Percentiles rank a stretch among this genome's conserved stretches.
phyloP scores from a whole-genome alignment of 2,113 vertebrate genomes.

The Odontesthes bonariensis region DNA sequence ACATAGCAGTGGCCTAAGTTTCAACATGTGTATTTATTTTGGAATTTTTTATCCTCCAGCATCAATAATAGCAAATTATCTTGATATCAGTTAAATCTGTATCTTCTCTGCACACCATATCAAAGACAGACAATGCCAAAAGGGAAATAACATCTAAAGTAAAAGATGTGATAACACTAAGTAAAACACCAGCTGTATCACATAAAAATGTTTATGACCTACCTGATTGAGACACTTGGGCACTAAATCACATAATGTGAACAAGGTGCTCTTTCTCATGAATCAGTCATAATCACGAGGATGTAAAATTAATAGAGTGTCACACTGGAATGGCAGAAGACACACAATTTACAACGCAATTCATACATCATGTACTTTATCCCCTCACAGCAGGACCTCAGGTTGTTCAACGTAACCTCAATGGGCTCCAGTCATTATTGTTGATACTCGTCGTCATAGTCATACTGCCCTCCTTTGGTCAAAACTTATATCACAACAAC shows the following conservation, averaged over 20 bases:
- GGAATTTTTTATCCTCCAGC: not conserved
- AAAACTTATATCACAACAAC: conserved; percentile 57
- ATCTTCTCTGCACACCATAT: not conserved
- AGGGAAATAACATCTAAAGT: not conserved
- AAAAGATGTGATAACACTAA: not conserved
- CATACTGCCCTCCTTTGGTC: conserved; percentile 84
- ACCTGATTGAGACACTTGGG: not conserved
- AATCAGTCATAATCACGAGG: conserved; percentile 5
- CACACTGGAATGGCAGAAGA: conserved; percentile 41
- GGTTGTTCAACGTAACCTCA: conserved; percentile 49
- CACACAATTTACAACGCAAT: conserved; percentile 24
- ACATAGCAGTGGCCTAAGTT: not conserved
- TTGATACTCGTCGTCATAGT: conserved; percentile 63
- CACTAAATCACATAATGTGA: not conserved
- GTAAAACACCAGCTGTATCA: not conserved
- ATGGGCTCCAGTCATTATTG: conserved; percentile 37
- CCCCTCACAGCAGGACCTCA: conserved; percentile 54
- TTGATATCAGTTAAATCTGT: not conserved
- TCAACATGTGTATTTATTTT: not conserved
- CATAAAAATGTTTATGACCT: not conserved
- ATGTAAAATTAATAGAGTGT: conserved; percentile 37
- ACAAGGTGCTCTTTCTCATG: conserved; percentile 17
- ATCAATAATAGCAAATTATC: not conserved
- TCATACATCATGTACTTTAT: conserved; percentile 37
- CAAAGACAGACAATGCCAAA: conserved; percentile 5